phyloP scores from a whole-genome alignment of 1,140 invertebrate genomes.

The Riptortus pedestris region DNA sequence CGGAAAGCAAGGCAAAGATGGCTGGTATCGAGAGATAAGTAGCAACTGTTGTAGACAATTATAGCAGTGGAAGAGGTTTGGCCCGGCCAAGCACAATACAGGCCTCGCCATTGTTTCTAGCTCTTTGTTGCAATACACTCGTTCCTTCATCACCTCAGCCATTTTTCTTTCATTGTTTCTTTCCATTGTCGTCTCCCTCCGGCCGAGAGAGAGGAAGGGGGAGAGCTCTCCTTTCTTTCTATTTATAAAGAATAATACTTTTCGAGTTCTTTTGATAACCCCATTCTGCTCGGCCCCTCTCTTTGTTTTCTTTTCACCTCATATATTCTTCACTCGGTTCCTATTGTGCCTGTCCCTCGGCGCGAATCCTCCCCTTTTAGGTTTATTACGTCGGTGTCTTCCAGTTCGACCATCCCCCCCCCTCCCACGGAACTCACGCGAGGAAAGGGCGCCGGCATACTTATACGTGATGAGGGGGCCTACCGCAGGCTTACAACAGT shows the following conservation, averaged over 20 bases:
- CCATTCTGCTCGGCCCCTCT: constrained; percentile 27
- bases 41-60: constrained; percentile 13
- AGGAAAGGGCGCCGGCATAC: background rate
- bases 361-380: constrained; percentile 21
- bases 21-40: constrained; percentile 7
- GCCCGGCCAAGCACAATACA: background rate
- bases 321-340: constrained; percentile 31
- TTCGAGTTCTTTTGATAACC: constrained; percentile 33
- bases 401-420: background rate
- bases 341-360: constrained; percentile 21
- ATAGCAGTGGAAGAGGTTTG: background rate
- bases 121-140: constrained; percentile 29
- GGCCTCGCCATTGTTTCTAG: constrained; percentile 24
- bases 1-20: background rate
- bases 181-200: constrained; percentile 27
- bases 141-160: constrained; percentile 28
- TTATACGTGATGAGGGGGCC: background rate
- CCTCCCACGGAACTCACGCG: too few species aligned
- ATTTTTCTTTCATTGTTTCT: constrained; percentile 33
- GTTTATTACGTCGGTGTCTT: constrained; percentile 20
- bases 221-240: constrained; percentile 25
- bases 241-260: constrained; percentile 33
- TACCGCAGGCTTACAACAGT: background rate
- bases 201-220: background rate
- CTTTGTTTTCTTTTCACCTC: constrained; percentile 32